Evolutionary conservation across 1,140 invertebrate genomes (phyloP), one percentile per base, ranked within the genome.

Genomic region (Eumeta japonica): DNA sequence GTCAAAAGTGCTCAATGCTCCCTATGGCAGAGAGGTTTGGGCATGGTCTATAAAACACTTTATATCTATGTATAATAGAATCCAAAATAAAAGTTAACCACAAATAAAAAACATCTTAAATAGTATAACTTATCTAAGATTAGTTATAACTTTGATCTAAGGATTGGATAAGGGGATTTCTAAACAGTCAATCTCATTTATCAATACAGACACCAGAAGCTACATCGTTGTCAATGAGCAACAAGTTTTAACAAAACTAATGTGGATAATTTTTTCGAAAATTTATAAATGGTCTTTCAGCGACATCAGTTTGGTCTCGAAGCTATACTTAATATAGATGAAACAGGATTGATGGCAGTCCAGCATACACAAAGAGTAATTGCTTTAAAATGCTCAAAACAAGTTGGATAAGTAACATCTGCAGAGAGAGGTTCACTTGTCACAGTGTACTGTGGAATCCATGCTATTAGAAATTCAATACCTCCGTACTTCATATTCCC

Each of bases 301-400:
- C n/a, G n/a, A n/a, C n/a, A n/a, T n/a, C n/a, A n/a, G n/a, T n/a
- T n/a, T n/a, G n/a, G n/a, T n/a, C n/a, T n/a, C n/a, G n/a, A n/a
- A n/a, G n/a, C n/a, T n/a, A 58, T 72, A 18, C 72, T 43, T 30
- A 75, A 78, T 47, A 16, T 62, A 10, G 65, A 75, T 46, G 66
- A 79, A 42, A 78, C 63, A 7, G 75, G 70, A 0, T 29, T 71
- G 12, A 78, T 61, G 0, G 78, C 75, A 10, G 73, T 79, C 10
- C 66, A 68, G 44, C 58, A 54, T 34, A 58, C 58, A 12, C 37
- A 43, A 12, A 56, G 54, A 46, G 43, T 71, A 32, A 35, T 71
- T 17, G 57, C 56, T 24, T 16, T 4, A 15, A 62, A 53, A 51
- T 62, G 67, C n/a, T 39, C 24, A 3, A 77, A 75, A 47, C 74